Base-by-base conservation (phyloP, 2,888 invertebrate genomes). In the Clusia tigrina region DNA sequence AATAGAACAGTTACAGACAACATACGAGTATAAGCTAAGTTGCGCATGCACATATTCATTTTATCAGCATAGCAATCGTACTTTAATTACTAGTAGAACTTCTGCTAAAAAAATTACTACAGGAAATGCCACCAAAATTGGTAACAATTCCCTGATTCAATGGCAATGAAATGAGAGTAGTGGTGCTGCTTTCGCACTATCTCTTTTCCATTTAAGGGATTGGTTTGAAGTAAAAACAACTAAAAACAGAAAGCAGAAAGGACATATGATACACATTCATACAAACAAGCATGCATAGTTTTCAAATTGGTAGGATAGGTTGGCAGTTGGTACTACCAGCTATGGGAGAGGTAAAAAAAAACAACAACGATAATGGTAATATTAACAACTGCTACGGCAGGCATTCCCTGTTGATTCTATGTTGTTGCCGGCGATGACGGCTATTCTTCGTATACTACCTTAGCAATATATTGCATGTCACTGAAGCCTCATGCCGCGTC, bases 61-160 rank as follows among this genome's bases (percentile, higher is more conserved):
- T 78, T 79, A 79, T 78, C 79, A 78, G 70, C n/a, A n/a, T n/a
- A n/a, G n/a, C 74, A 79, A 78, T 78, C 78, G 71, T 74, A 73
- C 74, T 78, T 74, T 74, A 71, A n/a, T n/a, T n/a, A n/a, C n/a
- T n/a, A n/a, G n/a, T n/a, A n/a, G n/a, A n/a, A n/a, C n/a, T n/a
- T n/a, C n/a, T n/a, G n/a, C 74, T 69, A 76, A 79, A 74, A 70
- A 78, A 70, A 71, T 63, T 63, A 15, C 6, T n/a, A 22, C 48
- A 48, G 62, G 62, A 58, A 63, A 63, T 63, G 57, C 58, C 55
- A 63, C 58, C 24, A 60, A 63, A 67, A 63, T 69, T 69, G 67
- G 69, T 74, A 72, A 71, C 67, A 63, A 62, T 48, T 38, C 37
- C 38, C 56, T 67, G 42, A n/a, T 55, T 22, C 22, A 20, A 15